A percentile compares a stretch with the other conserved stretches of the same genome.
Evolutionary conservation across 2,888 invertebrate species (phyloP).

Genomic region (Amphipyra berbera): DNA sequence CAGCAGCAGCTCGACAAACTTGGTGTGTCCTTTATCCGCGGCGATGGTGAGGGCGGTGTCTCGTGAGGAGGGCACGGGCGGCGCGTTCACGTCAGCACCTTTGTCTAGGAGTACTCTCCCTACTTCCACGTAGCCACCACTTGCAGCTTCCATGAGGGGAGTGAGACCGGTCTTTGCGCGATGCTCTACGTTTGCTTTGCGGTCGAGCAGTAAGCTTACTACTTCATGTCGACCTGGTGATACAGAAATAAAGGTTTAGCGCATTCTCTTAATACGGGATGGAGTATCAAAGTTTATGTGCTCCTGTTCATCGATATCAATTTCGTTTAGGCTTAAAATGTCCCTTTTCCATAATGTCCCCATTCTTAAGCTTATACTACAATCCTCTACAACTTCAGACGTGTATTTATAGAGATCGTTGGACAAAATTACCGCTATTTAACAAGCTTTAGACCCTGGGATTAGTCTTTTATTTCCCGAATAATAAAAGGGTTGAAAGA

Average conservation of each 20-base stretch:
- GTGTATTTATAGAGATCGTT: no score
- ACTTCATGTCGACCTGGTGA: slow-evolving; percentile 95
- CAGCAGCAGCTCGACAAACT: slow-evolving; percentile 96
- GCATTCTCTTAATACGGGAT: background rate
- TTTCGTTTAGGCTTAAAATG: no score
- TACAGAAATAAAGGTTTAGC: background rate
- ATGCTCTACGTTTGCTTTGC: slow-evolving; percentile 99
- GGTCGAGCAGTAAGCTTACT: slow-evolving; percentile 97
- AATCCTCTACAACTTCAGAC: no score
- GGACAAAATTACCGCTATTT: no score
- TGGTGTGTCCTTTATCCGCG: slow-evolving; percentile 99
- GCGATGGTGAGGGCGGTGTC: slow-evolving; percentile 99
- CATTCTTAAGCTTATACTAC: no score
- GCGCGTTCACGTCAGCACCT: slow-evolving; percentile 99
- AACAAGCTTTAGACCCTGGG: no score
- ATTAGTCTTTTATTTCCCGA: no score
- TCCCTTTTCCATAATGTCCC: no score
- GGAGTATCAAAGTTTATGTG: no score
- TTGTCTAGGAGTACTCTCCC: slow-evolving; percentile 98
- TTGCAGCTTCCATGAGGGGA: slow-evolving; percentile 99
- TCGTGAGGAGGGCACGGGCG: slow-evolving; percentile 98
- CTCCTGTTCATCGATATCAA: no score
- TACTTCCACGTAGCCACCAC: slow-evolving; percentile 99
- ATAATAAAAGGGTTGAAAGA: no score
- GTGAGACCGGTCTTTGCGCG: slow-evolving; percentile 99